Evolutionary conservation across 2,113 vertebrate genomes (phyloP).

Genomic region (Blennius ocellaris): DNA sequence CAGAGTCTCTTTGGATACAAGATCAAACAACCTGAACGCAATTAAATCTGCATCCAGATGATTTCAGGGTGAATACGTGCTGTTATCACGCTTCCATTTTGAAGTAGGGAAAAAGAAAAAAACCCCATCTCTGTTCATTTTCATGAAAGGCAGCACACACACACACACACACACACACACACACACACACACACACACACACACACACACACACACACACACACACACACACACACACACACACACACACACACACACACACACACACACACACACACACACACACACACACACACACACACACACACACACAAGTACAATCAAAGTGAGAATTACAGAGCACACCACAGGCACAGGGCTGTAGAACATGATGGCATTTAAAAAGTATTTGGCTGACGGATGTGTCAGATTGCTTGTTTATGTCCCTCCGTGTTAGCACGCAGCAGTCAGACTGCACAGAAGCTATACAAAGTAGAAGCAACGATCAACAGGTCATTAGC

Average conservation of each 20-base stretch:
- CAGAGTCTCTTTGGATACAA: slow-evolving; percentile 25
- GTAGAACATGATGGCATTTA: slow-evolving; percentile 37
- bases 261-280: neutral
- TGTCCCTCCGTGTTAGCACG: slow-evolving; percentile 12
- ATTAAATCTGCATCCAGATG: slow-evolving; percentile 55
- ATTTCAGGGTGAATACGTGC: slow-evolving; percentile 40
- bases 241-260: neutral
- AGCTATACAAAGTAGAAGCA: slow-evolving; percentile 39
- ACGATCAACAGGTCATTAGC: slow-evolving; percentile 66
- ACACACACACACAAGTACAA: slow-evolving; percentile 24
- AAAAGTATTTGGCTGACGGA: slow-evolving; percentile 46
- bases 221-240: neutral
- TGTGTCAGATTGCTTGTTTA: slow-evolving; percentile 36
- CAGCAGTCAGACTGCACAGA: slow-evolving; percentile 29
- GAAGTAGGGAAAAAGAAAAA: slow-evolving; percentile 15
- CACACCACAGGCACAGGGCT: slow-evolving; percentile 37
- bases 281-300: too few species aligned
- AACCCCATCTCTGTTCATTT: slow-evolving; percentile 26
- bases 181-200: neutral
- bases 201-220: neutral
- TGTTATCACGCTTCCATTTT: slow-evolving; percentile 49
- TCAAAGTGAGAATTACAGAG: slow-evolving; percentile 48
- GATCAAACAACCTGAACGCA: slow-evolving; percentile 62
- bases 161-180: neutral
- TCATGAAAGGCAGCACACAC: slow-evolving; percentile 36